A percentile compares a stretch with the other conserved stretches of the same genome.
Evolutionary conservation across 2,797 vertebrate species (phyloP).

Genomic region (Prionace glauca): DNA sequence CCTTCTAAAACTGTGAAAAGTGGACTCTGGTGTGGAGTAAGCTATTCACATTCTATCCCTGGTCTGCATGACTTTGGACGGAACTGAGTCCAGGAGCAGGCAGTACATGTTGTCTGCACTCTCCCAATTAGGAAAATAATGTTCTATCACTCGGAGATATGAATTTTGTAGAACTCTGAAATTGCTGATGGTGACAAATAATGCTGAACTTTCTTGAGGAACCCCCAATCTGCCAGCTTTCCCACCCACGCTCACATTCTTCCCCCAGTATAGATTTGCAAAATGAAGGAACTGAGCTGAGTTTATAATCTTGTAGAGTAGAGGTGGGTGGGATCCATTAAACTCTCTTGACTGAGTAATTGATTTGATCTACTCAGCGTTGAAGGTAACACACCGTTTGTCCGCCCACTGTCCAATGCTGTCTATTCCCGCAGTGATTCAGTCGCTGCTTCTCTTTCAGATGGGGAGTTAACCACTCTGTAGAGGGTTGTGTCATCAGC

Average conservation of each 20-base stretch:
- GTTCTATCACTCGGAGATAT: neutral
- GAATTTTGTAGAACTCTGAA: neutral
- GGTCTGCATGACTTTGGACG: slow-evolving; percentile 1
- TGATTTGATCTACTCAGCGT: slow-evolving; percentile 21
- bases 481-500: slow-evolving; percentile 26
- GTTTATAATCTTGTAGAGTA: neutral
- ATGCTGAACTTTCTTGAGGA: neutral
- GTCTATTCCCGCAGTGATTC: slow-evolving; percentile 31
- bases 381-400: slow-evolving; percentile 32
- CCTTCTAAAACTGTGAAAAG: neutral
- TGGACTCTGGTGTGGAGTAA: neutral
- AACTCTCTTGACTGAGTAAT: neutral
- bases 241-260: neutral
- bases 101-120: neutral
- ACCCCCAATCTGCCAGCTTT: neutral
- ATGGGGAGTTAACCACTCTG: slow-evolving; percentile 30
- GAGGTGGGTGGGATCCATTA: neutral
- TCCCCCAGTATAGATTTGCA: slow-evolving; percentile 2
- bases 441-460: slow-evolving; percentile 36
- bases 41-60: neutral
- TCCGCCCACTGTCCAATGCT: slow-evolving; percentile 29
- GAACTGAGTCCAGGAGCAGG: neutral
- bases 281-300: neutral
- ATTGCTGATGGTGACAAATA: neutral
- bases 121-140: neutral